phyloP scores from a whole-genome alignment of 2,797 vertebrate species.

The Microctenopoma stevenorrisi region DNA sequence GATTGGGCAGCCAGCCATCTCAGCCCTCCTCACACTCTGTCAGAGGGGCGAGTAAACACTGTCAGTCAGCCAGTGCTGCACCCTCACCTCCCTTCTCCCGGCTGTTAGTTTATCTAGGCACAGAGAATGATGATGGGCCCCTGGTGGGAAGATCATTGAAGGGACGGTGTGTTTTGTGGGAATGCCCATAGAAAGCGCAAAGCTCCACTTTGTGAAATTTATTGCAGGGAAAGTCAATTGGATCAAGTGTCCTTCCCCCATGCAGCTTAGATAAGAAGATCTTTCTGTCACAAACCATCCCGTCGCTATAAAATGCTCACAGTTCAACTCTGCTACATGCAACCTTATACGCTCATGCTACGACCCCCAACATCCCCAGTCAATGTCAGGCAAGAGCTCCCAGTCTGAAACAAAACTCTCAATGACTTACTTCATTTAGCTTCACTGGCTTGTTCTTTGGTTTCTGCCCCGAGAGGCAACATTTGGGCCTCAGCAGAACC shows the following conservation, averaged over 20 bases:
- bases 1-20: constrained; percentile 63
- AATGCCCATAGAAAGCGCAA: constrained; percentile 19
- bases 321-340: no score
- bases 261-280: not conserved
- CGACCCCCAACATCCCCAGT: no score
- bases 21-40: constrained; percentile 81
- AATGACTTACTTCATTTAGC: no score
- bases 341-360: no score
- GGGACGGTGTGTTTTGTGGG: constrained; percentile 21
- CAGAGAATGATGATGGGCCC: constrained; percentile 86
- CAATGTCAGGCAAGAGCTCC: no score
- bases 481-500: no score
- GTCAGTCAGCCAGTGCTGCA: constrained; percentile 77
- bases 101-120: constrained; percentile 94
- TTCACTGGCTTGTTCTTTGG: no score
- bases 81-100: constrained; percentile 74
- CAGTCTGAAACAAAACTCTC: no score
- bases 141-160: constrained; percentile 45
- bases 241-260: not conserved
- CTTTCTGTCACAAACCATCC: no score
- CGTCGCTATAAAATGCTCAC: no score
- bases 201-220: constrained; percentile 12
- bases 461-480: no score
- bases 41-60: constrained; percentile 83
- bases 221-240: not conserved